A percentile compares a stretch with the other conserved stretches of the same genome.
Evolutionary conservation across 30 jellyfish, hydroid and myxozoan species (phyloP).

Genomic region (Mastigias papua): DNA sequence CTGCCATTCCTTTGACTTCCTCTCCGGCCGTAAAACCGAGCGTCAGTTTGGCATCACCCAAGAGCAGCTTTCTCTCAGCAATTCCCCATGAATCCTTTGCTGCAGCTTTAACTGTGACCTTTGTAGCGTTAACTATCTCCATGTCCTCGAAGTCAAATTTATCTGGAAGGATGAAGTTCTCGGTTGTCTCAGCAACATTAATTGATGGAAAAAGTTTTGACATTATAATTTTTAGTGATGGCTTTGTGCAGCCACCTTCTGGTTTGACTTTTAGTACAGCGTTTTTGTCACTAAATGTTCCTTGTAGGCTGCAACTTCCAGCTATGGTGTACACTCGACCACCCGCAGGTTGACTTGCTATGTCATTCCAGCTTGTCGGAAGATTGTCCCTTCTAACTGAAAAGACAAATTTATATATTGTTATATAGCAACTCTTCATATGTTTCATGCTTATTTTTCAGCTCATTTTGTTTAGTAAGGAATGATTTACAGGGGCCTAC

Average conservation of each 20-base stretch:
- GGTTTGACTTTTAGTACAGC: conserved; percentile 29
- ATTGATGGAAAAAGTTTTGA: conserved; percentile 42
- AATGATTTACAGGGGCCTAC: too few relatives aligned
- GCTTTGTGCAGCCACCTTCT: conserved; percentile 46
- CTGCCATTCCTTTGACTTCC: conserved; percentile 1
- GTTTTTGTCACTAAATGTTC: neutral
- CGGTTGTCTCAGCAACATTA: conserved; percentile 30
- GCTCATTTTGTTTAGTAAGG: too few relatives aligned
- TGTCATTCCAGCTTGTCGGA: conserved; percentile 21
- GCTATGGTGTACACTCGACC: conserved; percentile 26
- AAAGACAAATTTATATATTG: neutral
- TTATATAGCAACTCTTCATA: too few relatives aligned
- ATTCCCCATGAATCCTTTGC: conserved; percentile 45
- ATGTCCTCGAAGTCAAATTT: conserved; percentile 32
- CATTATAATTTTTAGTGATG: conserved; percentile 50
- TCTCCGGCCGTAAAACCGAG: conserved; percentile 53
- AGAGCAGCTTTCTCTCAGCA: conserved; percentile 43
- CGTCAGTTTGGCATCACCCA: conserved; percentile 32
- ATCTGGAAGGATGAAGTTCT: conserved; percentile 51
- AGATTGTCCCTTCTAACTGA: conserved; percentile 31
- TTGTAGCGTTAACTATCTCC: conserved; percentile 14
- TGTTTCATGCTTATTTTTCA: too few relatives aligned
- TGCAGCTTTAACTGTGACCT: conserved; percentile 26
- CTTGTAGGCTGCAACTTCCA: conserved; percentile 52
- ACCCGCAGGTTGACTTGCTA: conserved; percentile 19